phyloP scores from a whole-genome alignment of 2,113 vertebrate species.

The Antidorcas marsupialis region DNA sequence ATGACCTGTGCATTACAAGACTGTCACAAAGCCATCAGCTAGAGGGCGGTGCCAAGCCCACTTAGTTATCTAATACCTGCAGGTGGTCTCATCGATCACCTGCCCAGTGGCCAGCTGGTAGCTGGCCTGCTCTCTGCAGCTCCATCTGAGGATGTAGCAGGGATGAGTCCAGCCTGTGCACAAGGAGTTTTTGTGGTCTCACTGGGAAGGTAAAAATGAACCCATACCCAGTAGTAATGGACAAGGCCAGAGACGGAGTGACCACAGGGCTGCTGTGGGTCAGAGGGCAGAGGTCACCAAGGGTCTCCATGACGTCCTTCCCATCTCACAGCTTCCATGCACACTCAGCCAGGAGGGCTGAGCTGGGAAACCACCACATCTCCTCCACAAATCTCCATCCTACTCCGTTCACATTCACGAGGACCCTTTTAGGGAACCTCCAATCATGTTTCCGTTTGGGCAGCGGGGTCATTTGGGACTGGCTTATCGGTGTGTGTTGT shows the following conservation, averaged over 20 bases:
- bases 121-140: not conserved
- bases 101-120: not conserved
- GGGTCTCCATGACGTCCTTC: not conserved
- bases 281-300: not conserved
- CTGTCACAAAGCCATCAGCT: not conserved
- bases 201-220: not conserved
- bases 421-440: not conserved
- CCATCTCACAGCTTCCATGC: not conserved
- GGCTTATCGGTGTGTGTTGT: rapidly evolving
- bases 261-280: not conserved
- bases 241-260: not conserved
- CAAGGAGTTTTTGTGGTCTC: not conserved
- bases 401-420: not conserved
- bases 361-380: not conserved
- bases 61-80: rapidly evolving
- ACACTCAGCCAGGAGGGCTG: not conserved
- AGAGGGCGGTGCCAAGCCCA: not conserved
- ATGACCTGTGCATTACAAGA: not conserved
- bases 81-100: not conserved
- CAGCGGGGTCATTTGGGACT: not conserved
- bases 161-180: not conserved
- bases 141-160: not conserved
- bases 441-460: rapidly evolving
- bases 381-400: not conserved
- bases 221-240: rapidly evolving